Evolutionary conservation across 2,888 invertebrate genomes (phyloP).

Genomic region (Chouioia cunea): DNA sequence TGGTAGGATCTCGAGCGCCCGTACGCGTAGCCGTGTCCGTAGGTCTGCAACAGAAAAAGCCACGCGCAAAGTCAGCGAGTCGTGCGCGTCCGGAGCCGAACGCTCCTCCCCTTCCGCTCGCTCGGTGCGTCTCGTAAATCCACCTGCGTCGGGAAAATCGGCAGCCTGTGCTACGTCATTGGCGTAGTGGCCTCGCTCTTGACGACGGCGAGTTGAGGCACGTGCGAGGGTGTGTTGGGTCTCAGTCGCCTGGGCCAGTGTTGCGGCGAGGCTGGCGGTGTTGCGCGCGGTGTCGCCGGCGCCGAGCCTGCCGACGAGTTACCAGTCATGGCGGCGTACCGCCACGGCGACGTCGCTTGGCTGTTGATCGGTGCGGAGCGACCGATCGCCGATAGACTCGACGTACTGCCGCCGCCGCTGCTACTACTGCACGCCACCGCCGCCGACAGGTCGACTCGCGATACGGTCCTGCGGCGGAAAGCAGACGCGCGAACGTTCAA

Average conservation of each 20-base stretch:
- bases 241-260: conserved; percentile 70
- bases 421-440: conserved; percentile 74
- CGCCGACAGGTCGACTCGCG: conserved; percentile 77
- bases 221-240: conserved; percentile 78
- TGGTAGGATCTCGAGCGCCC: conserved; percentile 45
- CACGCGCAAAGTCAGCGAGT: background rate
- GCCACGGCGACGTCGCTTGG: conserved; percentile 38
- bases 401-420: conserved; percentile 72
- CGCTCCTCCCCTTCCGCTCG: too few relatives aligned
- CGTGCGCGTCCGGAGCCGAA: too few relatives aligned
- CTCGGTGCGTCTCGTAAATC: too few relatives aligned
- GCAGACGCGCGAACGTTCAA: too few relatives aligned
- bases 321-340: conserved; percentile 66
- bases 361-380: conserved; percentile 60
- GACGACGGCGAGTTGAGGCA: conserved; percentile 30
- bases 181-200: conserved; percentile 38
- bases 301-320: conserved; percentile 76
- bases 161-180: conserved; percentile 47
- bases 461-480: conserved; percentile 69
- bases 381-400: conserved; percentile 67
- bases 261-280: conserved; percentile 83
- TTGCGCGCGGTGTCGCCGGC: conserved; percentile 79
- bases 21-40: conserved; percentile 32
- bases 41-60: background rate
- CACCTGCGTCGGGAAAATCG: conserved; percentile 23